phyloP scores from a whole-genome alignment of 1,140 invertebrate genomes.

The Musca domestica region DNA sequence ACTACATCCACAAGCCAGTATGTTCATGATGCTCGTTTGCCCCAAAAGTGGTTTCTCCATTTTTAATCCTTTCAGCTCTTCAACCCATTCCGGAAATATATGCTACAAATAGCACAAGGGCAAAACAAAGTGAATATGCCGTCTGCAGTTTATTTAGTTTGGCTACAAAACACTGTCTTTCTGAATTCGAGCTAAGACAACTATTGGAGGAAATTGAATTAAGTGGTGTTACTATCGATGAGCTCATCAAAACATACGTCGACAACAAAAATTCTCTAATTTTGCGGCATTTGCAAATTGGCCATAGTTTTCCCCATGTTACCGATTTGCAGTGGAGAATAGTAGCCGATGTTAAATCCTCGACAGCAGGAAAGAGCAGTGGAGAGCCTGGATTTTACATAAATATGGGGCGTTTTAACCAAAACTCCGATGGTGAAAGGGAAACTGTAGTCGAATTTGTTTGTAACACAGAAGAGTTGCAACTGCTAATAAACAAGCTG shows the following conservation, averaged over 20 bases:
- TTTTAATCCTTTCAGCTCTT: constrained; percentile 38
- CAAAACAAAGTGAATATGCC: constrained; percentile 51
- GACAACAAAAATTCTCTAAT: constrained; percentile 42
- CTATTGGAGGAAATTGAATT: constrained; percentile 36
- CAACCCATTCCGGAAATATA: constrained; percentile 50
- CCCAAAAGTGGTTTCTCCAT: neutral
- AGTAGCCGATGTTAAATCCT: constrained; percentile 47
- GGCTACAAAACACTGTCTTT: constrained; percentile 44
- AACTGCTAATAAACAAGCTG: constrained; percentile 45
- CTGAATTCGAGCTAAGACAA: constrained; percentile 32
- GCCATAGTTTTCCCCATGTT: constrained; percentile 44
- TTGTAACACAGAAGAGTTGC: constrained; percentile 50
- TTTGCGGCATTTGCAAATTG: constrained; percentile 42
- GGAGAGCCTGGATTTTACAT: constrained; percentile 43
- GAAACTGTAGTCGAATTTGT: constrained; percentile 44
- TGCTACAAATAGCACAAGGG: constrained; percentile 40
- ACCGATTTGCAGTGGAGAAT: constrained; percentile 52
- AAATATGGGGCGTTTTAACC: constrained; percentile 41
- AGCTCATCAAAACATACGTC: constrained; percentile 42
- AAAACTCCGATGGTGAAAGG: constrained; percentile 39
- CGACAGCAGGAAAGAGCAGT: constrained; percentile 39
- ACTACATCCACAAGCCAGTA: constrained; percentile 49
- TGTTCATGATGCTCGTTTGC: constrained; percentile 14
- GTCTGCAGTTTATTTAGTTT: constrained; percentile 43
- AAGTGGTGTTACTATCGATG: constrained; percentile 33